Conservation (phyloP, 1,140 invertebrate genomes). For the Bombus waltoni region DNA sequence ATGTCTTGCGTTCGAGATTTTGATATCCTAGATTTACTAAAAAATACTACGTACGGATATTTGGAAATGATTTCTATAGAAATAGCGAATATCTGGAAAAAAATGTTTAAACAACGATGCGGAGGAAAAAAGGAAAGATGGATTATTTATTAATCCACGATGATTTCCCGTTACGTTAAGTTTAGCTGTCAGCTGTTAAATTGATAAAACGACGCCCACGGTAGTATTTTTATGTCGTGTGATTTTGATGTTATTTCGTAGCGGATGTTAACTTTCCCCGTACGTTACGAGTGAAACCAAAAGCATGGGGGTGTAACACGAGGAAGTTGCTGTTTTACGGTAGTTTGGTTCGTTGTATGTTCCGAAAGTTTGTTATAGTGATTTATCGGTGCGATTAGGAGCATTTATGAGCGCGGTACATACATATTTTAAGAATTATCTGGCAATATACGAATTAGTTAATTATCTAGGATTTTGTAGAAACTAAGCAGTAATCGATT, state of each 20-base stretch:
- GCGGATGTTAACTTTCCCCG: not conserved
- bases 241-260: not conserved
- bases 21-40: too few relatives aligned
- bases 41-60: not conserved
- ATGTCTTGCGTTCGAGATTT: too few relatives aligned
- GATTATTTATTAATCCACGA: not conserved
- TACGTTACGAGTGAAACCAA: not conserved
- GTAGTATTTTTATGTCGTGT: not conserved
- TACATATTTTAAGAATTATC: not conserved
- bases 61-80: not conserved
- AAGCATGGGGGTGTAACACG: not conserved
- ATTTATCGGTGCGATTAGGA: slow-evolving; percentile 3
- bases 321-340: slow-evolving; percentile 8
- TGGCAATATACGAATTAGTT: not conserved
- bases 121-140: too few relatives aligned
- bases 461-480: not conserved
- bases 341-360: not conserved
- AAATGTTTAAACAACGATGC: not conserved
- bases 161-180: not conserved
- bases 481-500: too few relatives aligned
- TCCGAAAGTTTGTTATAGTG: slow-evolving; percentile 1
- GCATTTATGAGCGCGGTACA: not conserved
- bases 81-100: not conserved
- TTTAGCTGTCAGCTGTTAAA: not conserved
- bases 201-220: too few relatives aligned